These are phyloP conservation scores for Macrotis lagotis DNA, from an alignment of 2,113 vertebrate species.

Conservation along the genomic window DNA sequence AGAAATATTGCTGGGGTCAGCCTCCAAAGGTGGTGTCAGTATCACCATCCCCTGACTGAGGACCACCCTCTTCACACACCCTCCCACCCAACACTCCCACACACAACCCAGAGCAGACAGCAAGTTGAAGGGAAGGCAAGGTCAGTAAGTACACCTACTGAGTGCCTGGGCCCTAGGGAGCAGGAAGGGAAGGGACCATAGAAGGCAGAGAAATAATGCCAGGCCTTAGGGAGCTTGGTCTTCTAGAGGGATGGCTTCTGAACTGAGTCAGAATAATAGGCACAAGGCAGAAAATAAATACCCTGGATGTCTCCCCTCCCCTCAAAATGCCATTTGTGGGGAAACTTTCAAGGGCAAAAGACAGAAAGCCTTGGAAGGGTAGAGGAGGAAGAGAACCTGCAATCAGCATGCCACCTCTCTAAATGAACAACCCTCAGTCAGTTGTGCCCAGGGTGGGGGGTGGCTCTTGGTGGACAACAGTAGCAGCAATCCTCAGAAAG, in stretches of 20 bases:
- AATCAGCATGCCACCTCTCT: not conserved
- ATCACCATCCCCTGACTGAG: not conserved
- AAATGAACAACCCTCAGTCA: no score
- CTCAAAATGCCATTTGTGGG: not conserved
- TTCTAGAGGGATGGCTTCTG: not conserved
- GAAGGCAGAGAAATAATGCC: not conserved
- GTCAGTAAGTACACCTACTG: not conserved
- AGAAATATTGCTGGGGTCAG: not conserved
- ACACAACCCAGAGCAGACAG: not conserved
- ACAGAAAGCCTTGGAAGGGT: not conserved
- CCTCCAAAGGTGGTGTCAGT: not conserved
- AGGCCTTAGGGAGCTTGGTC: not conserved
- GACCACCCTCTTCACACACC: not conserved
- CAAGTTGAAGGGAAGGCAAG: not conserved
- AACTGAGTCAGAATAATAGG: not conserved
- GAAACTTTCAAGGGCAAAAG: not conserved
- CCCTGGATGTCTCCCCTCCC: not conserved
- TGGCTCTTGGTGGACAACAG: fast-evolving
- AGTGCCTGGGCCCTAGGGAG: not conserved
- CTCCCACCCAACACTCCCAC: no score
- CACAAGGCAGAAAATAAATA: not conserved
- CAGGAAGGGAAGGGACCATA: not conserved
- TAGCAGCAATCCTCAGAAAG: not conserved
- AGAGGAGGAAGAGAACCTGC: not conserved
- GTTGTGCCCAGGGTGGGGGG: no score